Percentiles rank a stretch among this genome's conserved stretches.
phyloP scores from a whole-genome alignment of 1,140 invertebrate genomes.

The Brachionus calyciflorus region DNA sequence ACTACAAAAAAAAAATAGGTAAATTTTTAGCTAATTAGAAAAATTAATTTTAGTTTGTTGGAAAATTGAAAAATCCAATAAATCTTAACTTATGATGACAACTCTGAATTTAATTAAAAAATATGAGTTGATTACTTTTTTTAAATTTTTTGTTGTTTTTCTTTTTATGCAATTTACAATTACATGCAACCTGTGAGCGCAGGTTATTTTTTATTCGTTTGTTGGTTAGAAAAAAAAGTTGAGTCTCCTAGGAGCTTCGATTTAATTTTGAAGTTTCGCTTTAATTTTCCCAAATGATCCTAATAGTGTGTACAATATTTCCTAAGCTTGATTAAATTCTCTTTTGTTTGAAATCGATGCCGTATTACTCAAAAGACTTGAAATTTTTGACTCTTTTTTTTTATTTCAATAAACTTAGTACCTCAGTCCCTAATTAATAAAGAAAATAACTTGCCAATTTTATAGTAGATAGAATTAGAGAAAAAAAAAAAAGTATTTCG shows the following conservation, averaged over 20 bases:
- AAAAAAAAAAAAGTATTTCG: not conserved
- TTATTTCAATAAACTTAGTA: not conserved
- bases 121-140: too few relatives aligned
- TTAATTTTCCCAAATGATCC: not conserved
- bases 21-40: slow-evolving; percentile 31
- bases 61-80: not conserved
- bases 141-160: too few relatives aligned
- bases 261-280: not conserved
- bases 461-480: not conserved
- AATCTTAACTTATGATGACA: too few relatives aligned
- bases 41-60: slow-evolving; percentile 6
- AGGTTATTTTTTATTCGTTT: too few relatives aligned
- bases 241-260: slow-evolving; percentile 9
- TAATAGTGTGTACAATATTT: not conserved
- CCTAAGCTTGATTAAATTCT: not conserved
- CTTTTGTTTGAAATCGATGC: not conserved
- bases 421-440: too few relatives aligned
- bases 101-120: too few relatives aligned
- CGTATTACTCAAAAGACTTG: slow-evolving; percentile 22
- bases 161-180: too few relatives aligned
- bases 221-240: too few relatives aligned
- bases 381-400: not conserved
- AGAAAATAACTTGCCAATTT: too few relatives aligned
- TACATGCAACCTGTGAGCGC: slow-evolving; percentile 7
- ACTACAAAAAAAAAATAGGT: too few relatives aligned